Conservation (phyloP, 2,797 vertebrate genomes). For the Lagodon rhomboides region DNA sequence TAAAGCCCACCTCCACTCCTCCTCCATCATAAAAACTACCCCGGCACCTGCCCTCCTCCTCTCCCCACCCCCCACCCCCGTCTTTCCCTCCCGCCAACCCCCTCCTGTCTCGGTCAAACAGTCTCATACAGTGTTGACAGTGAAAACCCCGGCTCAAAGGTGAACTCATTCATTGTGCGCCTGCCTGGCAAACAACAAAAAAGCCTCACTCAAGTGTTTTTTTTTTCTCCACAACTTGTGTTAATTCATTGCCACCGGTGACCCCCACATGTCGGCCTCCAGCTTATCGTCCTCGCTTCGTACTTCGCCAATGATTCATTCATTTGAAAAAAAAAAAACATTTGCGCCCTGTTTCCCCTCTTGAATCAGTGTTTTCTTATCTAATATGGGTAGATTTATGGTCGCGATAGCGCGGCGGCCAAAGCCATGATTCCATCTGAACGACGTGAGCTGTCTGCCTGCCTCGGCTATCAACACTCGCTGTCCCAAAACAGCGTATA, state of each 20-base stretch:
- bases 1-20: conserved; percentile 62
- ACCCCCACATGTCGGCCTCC: conserved; percentile 22
- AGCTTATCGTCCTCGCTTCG: conserved; percentile 25
- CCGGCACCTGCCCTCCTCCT: conserved; percentile 74
- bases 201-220: conserved; percentile 3
- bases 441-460: conserved; percentile 54
- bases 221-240: not conserved
- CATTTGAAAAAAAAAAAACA: not conserved
- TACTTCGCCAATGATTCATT: conserved; percentile 39
- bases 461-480: conserved; percentile 67
- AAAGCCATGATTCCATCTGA: conserved; percentile 60
- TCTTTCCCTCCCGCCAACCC: not conserved
- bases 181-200: conserved; percentile 25
- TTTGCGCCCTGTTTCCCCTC: not conserved
- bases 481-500: conserved; percentile 75
- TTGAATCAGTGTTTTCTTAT: conserved; percentile 43
- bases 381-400: conserved; percentile 49
- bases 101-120: conserved; percentile 62
- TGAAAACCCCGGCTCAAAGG: conserved; percentile 51
- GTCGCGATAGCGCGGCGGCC: not conserved
- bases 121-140: conserved; percentile 76
- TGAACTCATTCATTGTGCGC: conserved; percentile 44
- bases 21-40: conserved; percentile 61
- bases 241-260: conserved; percentile 36
- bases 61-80: not conserved